Conservation (phyloP, 1,140 invertebrate genomes). For the Drosophila baimaii region DNA sequence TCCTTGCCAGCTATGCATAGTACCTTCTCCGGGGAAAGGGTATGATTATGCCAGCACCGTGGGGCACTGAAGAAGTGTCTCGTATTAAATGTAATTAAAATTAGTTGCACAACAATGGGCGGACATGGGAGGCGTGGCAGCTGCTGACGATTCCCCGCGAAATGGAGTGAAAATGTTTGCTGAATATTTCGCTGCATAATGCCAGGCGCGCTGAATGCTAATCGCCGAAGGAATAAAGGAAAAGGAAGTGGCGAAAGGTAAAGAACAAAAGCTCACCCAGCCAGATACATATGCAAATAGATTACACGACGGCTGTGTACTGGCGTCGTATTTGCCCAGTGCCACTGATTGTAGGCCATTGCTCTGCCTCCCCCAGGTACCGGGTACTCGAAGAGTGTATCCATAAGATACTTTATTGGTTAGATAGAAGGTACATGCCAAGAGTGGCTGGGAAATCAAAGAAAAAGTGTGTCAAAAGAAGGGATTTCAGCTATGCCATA, state of each 20-base stretch:
- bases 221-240: background rate
- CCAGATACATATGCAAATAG: constrained; percentile 33
- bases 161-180: constrained; percentile 67
- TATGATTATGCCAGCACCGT: background rate
- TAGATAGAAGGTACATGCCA: too few relatives aligned
- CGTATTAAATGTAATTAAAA: constrained; percentile 67
- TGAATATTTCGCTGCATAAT: constrained; percentile 62
- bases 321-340: constrained; percentile 14
- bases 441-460: too few relatives aligned
- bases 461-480: too few relatives aligned
- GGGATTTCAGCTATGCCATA: too few relatives aligned
- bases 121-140: constrained; percentile 1
- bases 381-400: background rate
- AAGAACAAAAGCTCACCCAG: constrained; percentile 20
- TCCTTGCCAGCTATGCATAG: too few relatives aligned
- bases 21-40: background rate
- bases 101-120: constrained; percentile 45
- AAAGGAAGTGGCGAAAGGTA: constrained; percentile 34
- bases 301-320: background rate
- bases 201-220: constrained; percentile 27
- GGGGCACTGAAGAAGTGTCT: constrained; percentile 13
- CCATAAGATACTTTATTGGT: too few relatives aligned
- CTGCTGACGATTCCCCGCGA: constrained; percentile 48
- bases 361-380: constrained; percentile 1
- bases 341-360: constrained; percentile 16